Evolutionary conservation across 2,888 invertebrate species (phyloP), one percentile per base, ranked within the genome.

Genomic region (Luffia ferchaultella): DNA sequence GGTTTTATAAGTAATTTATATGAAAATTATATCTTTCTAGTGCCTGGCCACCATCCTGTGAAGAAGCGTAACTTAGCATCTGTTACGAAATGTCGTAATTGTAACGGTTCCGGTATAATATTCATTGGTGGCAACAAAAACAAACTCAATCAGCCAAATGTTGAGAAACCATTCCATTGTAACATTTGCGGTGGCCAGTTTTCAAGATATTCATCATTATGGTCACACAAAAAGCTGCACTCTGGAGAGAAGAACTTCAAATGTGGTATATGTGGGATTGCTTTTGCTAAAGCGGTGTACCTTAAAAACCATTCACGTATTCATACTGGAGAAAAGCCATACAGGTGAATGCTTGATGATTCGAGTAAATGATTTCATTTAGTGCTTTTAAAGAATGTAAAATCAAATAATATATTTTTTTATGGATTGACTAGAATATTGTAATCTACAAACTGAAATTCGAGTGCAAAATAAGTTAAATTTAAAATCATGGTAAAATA

Each of bases 221-320:
- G 95, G 95, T 93, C 93, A 12, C 94, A 94, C 70, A 94, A 94
- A 76, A 90, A 94, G 64, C 83, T 95, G 57, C 94, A 95, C 72
- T 92, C 93, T 15, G 93, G 88, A 17, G 85, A 85, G 63, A 95
- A 95, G 73, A 94, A 94, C 65, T 94, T 93, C 74, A 94, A 94
- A 76, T 95, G 94, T 74, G 91, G 91, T 57, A 92, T 93, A 54
- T 95, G 94, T 73, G 93, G 94, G 16, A 85, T 94, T 66, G 93
- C 93, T 41, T 95, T 95, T 70, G 94, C 94, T 51, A 94, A 94
- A 73, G 93, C 93, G 51, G 94, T 94, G n/a, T 94, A 94, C 78
- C 82, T 95, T 58, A 94, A 95, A 70, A 95, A 95, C 68, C 94
- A 95, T 70, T 92, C 93, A 48, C 87, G 94, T 59, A 94, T 95